These are phyloP conservation scores for Pinna nobilis DNA, from an alignment of 1,140 invertebrate species.

Conservation along the genomic window DNA sequence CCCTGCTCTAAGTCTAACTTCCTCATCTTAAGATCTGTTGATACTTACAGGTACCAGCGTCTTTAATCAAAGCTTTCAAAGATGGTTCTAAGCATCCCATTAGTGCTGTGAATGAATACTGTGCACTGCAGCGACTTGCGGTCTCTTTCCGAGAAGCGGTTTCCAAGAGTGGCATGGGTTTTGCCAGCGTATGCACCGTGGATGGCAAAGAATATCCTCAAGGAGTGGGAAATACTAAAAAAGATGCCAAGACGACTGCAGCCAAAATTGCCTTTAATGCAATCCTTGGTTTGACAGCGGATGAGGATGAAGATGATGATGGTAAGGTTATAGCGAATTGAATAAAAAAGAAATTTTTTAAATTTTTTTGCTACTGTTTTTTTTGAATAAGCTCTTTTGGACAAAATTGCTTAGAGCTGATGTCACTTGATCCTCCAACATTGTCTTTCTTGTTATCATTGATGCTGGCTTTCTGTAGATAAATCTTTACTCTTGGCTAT, in stretches of 20 bases:
- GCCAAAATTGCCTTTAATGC: slow-evolving; percentile 59
- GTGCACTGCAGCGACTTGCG: slow-evolving; percentile 45
- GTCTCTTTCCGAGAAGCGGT: slow-evolving; percentile 53
- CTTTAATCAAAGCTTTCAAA: slow-evolving; percentile 57
- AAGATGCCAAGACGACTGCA: slow-evolving; percentile 68
- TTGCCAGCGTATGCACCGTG: slow-evolving; percentile 56
- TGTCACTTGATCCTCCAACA: too few relatives aligned
- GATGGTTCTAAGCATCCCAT: slow-evolving; percentile 62
- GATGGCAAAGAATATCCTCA: slow-evolving; percentile 59
- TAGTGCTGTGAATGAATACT: slow-evolving; percentile 65
- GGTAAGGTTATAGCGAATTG: slow-evolving; percentile 7
- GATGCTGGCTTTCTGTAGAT: too few relatives aligned
- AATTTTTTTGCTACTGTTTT: too few relatives aligned
- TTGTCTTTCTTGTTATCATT: too few relatives aligned
- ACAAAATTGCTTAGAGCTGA: too few relatives aligned
- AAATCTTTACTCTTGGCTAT: too few relatives aligned
- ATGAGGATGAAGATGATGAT: slow-evolving; percentile 53
- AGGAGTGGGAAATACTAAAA: slow-evolving; percentile 66
- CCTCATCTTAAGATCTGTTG: neutral
- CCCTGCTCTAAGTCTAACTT: neutral
- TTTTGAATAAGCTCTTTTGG: too few relatives aligned
- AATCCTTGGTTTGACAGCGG: slow-evolving; percentile 51
- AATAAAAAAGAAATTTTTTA: neutral
- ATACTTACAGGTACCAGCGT: slow-evolving; percentile 46
- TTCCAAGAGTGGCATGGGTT: slow-evolving; percentile 41